Evolutionary conservation across 1,140 invertebrate species (phyloP).

Genomic region (Callitettix versicolor): DNA sequence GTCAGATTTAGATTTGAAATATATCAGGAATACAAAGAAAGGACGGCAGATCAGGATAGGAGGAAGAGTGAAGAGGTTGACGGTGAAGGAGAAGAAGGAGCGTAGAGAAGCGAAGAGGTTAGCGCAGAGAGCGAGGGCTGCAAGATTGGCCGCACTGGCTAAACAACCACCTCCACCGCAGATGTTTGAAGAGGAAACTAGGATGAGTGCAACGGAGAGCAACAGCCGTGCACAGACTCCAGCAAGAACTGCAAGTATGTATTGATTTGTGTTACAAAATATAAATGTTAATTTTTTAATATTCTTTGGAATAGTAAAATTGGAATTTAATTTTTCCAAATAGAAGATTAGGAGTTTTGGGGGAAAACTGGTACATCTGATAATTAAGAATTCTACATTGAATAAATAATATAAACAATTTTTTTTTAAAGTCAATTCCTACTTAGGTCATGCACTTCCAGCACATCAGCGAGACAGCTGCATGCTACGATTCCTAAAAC

Average conservation of each 20-base stretch:
- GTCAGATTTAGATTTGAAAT: background rate
- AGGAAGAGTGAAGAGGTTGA: slow-evolving; percentile 15
- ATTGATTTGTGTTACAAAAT: background rate
- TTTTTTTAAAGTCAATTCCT: too few species aligned
- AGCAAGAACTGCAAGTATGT: background rate
- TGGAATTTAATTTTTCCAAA: too few species aligned
- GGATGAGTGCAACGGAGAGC: slow-evolving; percentile 67
- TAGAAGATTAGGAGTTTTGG: too few species aligned
- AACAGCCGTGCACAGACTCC: slow-evolving; percentile 27
- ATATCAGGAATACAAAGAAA: background rate
- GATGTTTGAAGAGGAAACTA: slow-evolving; percentile 73
- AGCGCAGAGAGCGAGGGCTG: background rate
- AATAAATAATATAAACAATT: too few species aligned
- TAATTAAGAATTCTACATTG: too few species aligned
- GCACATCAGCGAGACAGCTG: too few species aligned
- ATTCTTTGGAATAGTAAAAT: too few species aligned
- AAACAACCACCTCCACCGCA: slow-evolving; percentile 35
- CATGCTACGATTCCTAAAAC: too few species aligned
- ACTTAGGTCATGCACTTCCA: too few species aligned
- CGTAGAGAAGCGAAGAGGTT: background rate
- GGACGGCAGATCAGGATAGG: background rate
- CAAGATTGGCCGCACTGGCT: slow-evolving; percentile 18
- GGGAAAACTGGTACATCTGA: too few species aligned
- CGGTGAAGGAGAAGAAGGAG: slow-evolving; percentile 7
- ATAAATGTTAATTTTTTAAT: background rate